phyloP scores from a whole-genome alignment of 1,140 invertebrate genomes.

The Sinonovacula constricta region DNA sequence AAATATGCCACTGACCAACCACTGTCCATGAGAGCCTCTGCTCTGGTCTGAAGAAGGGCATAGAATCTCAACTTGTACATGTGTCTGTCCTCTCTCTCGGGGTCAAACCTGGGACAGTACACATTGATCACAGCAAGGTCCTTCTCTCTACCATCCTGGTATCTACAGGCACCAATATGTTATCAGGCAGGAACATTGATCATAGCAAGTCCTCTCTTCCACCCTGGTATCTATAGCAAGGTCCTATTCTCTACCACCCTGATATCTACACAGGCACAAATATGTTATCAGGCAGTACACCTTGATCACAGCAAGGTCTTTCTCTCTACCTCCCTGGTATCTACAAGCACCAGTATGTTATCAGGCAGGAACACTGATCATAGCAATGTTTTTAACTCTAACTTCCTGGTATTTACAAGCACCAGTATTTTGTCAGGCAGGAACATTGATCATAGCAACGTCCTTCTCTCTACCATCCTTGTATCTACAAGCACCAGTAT shows the following conservation, averaged over 20 bases:
- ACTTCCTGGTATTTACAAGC: no score
- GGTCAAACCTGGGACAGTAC: slow-evolving; percentile 81
- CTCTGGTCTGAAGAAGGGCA: slow-evolving; percentile 78
- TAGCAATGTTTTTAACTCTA: no score
- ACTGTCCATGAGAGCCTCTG: slow-evolving; percentile 75
- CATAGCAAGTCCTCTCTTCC: slow-evolving; percentile 1
- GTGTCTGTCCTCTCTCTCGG: slow-evolving; percentile 78
- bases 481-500: slow-evolving; percentile 50
- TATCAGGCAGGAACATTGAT: slow-evolving; percentile 45
- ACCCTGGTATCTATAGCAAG: no score
- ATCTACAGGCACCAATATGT: slow-evolving; percentile 53
- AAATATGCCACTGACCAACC: no score
- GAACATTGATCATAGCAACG: slow-evolving; percentile 81
- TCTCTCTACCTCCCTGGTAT: slow-evolving; percentile 62
- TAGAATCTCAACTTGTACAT: slow-evolving; percentile 81
- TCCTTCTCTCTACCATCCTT: slow-evolving; percentile 59
- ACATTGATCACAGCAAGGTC: slow-evolving; percentile 81
- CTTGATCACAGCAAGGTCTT: slow-evolving; percentile 80
- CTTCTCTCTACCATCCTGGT: slow-evolving; percentile 57
- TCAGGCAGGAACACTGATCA: no score
- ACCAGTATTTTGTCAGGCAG: no score
- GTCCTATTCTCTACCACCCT: no score
- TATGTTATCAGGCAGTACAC: slow-evolving; percentile 83
- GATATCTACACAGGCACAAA: no score
- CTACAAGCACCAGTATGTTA: no score